A percentile compares a stretch with the other conserved stretches of the same genome.
Conservation (phyloP, 2,888 invertebrate species). For the Drosophila lacicola region DNA sequence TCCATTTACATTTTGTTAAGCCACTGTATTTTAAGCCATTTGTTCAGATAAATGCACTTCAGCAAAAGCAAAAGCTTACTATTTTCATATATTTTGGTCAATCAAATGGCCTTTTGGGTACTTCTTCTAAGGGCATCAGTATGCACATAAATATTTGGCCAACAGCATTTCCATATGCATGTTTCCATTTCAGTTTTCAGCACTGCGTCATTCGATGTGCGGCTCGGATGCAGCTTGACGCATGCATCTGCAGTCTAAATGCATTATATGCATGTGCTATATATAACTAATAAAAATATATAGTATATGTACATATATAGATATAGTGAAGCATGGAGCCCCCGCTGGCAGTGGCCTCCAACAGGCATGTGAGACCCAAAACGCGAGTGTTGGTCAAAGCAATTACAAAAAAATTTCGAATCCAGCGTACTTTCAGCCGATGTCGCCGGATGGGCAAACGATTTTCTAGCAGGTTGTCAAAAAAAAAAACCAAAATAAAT, state of each 20-base stretch:
- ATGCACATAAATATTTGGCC: constrained; percentile 46
- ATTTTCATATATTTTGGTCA: constrained; percentile 15
- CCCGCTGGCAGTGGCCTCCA: constrained; percentile 19
- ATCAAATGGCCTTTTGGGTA: constrained; percentile 16
- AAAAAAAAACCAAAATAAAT: constrained; percentile 21
- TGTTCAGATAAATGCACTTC: constrained; percentile 1
- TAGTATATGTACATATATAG: constrained; percentile 32
- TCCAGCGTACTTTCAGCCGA: constrained; percentile 39
- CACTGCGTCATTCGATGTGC: constrained; percentile 33
- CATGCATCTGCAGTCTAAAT: constrained; percentile 62
- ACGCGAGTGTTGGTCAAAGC: constrained; percentile 67
- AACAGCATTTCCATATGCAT: constrained; percentile 50
- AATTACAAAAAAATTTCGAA: constrained; percentile 62
- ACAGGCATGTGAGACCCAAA: constrained; percentile 20
- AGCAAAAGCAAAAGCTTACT: constrained; percentile 1
- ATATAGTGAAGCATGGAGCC: constrained; percentile 16
- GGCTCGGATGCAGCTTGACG: constrained; percentile 32
- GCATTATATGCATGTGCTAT: constrained; percentile 61
- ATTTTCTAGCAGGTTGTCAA: constrained; percentile 20
- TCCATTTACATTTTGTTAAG: background rate
- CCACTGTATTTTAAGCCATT: background rate
- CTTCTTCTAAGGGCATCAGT: constrained; percentile 31
- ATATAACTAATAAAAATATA: constrained; percentile 48
- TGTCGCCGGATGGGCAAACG: constrained; percentile 26
- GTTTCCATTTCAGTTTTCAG: constrained; percentile 32